Evolutionary conservation across 2,888 invertebrate genomes (phyloP), one percentile per base, ranked within the genome.

Genomic region (Stegophylla sp.): DNA sequence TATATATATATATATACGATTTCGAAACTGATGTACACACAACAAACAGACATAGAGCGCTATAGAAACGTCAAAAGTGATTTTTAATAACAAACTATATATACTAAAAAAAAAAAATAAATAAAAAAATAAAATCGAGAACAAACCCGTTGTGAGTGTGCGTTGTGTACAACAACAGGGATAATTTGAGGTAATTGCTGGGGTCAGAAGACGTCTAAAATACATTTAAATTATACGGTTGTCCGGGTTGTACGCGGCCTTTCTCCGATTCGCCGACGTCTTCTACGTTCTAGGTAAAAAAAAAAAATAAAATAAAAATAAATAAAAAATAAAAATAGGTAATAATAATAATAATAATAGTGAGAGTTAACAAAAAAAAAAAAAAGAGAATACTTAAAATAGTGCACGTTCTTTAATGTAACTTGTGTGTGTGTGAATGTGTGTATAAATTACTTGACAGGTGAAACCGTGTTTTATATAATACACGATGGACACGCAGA

Each of bases 141-240:
- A 79, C 71, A 61, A 79, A 79, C 67, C 79, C 79, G 79, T 69
- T 69, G 69, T 61, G 71, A 45, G 67, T 28, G 67, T 28, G 28
- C 59, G 67, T 69, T 77, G 45, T 77, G 10, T 43, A 71, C 71
- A 71, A 71, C 71, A 71, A 71, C 67, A 79, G 79, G 79, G 79
- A 79, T 79, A 79, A 79, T 79, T 79, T 79, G 59, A 79, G 79
- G 79, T 79, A 79, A 79, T 79, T 79, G 79, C 79, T 23, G 79
- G 69, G 71, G 71, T 71, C 79, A 71, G 79, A 61, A 79, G 79
- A 79, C 61, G 71, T 79, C 79, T 79, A 79, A 79, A 79, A 79
- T 79, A 79, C 79, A 79, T 79, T 79, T 79, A 79, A 79, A 79
- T 79, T 79, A 79, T 79, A 79, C 71, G 79, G 79, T 79, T 79